Evolutionary conservation across 2,888 invertebrate genomes (phyloP).

Genomic region (Steromphala cineraria): DNA sequence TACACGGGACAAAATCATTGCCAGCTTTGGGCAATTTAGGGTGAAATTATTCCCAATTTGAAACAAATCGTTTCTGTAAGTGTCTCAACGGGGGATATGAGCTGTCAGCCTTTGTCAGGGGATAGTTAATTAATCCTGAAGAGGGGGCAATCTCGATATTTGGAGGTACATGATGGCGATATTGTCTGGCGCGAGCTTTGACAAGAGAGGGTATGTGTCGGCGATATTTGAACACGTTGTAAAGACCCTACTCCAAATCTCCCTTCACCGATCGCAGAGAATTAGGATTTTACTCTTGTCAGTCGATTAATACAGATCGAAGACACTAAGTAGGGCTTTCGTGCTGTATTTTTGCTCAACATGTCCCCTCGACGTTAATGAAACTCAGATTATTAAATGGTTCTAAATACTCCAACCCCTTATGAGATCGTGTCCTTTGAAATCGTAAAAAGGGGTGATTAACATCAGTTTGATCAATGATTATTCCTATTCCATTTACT

Average conservation of each 20-base stretch:
- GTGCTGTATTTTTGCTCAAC: too few relatives aligned
- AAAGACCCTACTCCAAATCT: background rate
- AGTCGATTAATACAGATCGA: too few relatives aligned
- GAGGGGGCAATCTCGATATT: background rate
- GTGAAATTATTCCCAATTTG: constrained; percentile 18
- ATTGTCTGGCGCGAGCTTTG: background rate
- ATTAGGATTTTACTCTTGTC: too few relatives aligned
- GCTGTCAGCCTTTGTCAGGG: constrained; percentile 12
- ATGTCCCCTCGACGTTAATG: too few relatives aligned
- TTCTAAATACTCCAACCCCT: too few relatives aligned
- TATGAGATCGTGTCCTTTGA: too few relatives aligned
- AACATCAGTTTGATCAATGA: too few relatives aligned
- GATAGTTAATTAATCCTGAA: constrained; percentile 3
- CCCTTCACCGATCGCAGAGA: too few relatives aligned
- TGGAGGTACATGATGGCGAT: background rate
- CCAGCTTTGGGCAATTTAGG: constrained; percentile 16
- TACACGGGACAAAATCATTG: constrained; percentile 11
- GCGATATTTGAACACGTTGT: background rate
- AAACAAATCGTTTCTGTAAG: constrained; percentile 8
- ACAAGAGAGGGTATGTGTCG: background rate
- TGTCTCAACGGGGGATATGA: background rate
- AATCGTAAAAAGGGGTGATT: too few relatives aligned
- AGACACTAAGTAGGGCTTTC: too few relatives aligned
- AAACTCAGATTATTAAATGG: too few relatives aligned
- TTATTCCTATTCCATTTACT: too few relatives aligned